Base-by-base conservation (phyloP, 2,113 vertebrate species). In the Labrus mixtus region DNA sequence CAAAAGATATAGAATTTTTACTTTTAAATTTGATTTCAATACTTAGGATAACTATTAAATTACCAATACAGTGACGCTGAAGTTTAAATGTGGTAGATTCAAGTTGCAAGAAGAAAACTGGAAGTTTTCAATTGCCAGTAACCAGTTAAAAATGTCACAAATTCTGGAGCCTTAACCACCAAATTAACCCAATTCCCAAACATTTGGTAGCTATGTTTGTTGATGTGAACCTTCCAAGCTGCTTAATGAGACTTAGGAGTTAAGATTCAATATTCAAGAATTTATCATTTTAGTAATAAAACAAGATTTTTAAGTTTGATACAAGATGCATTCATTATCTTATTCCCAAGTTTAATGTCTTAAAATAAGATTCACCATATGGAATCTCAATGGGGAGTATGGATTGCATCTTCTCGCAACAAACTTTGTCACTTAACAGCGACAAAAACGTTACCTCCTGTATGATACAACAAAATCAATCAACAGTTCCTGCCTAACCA, bases 401-500 rank as follows among this genome's bases (percentile, higher is more conserved):
- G 16, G 39, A 65, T 23, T 57, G 46, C 19, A 33, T 36, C 22
- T 56, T 53, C 68, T 58, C 19, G 58, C 62, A 57, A 64, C 37
- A 75, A 22, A 55, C 39, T 45, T 1, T 39, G 45, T 19, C 36
- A 17, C n/a, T 3, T 9, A 25, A 12, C 67, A 73, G 33, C 65
- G 4, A 36, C 7, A 2, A 20, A n/a, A 50, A 17, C 5, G 55
- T 37, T 39, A 25, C 70, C n/a, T 8, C 29, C 29, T 3, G 29
- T 33, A 33, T 39, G 10, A 57, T 1, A 10, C 33, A 6, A 50
- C 20, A 64, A 41, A 58, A 67, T 51, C 25, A 56, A 10, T 50
- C 41, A 68, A 56, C 75, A 53, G 36, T 22, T 55, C 29, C 41
- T 41, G 48, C 53, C 37, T 33, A 29, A 81, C 10, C 55, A 54